These are phyloP conservation scores for Heliothis peltigera DNA, from an alignment of 2,888 invertebrate genomes.

Conservation along the genomic window DNA sequence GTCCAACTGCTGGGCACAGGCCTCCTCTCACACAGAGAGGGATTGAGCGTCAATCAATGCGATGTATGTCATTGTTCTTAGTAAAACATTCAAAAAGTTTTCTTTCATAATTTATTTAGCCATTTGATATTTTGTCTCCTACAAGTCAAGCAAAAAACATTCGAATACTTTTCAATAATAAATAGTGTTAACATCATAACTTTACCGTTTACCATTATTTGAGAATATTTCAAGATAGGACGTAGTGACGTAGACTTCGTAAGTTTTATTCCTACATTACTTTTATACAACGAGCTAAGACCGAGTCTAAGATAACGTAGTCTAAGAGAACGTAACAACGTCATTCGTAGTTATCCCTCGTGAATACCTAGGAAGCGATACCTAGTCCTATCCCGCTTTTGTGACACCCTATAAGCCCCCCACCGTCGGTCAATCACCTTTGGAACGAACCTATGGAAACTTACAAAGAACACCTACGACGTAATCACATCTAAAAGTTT, in stretches of 20 bases:
- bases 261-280: conserved; percentile 26
- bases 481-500: conserved; percentile 23
- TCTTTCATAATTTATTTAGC: too few relatives aligned
- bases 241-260: background rate
- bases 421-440: conserved; percentile 44
- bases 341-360: conserved; percentile 60
- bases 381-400: conserved; percentile 44
- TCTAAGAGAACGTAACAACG: conserved; percentile 64
- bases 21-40: too few relatives aligned
- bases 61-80: too few relatives aligned
- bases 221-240: conserved; percentile 1
- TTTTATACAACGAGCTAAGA: conserved; percentile 51
- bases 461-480: background rate
- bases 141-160: too few relatives aligned
- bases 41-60: too few relatives aligned
- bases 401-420: conserved; percentile 1
- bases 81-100: too few relatives aligned
- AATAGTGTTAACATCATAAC: too few relatives aligned
- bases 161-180: too few relatives aligned
- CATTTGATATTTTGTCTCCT: too few relatives aligned
- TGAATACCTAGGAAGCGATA: conserved; percentile 60
- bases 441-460: background rate
- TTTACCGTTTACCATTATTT: too few relatives aligned
- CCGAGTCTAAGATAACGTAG: conserved; percentile 65
- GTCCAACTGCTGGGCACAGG: too few relatives aligned